phyloP scores from a whole-genome alignment of 2,113 vertebrate species.

The Nycticorax nycticorax region DNA sequence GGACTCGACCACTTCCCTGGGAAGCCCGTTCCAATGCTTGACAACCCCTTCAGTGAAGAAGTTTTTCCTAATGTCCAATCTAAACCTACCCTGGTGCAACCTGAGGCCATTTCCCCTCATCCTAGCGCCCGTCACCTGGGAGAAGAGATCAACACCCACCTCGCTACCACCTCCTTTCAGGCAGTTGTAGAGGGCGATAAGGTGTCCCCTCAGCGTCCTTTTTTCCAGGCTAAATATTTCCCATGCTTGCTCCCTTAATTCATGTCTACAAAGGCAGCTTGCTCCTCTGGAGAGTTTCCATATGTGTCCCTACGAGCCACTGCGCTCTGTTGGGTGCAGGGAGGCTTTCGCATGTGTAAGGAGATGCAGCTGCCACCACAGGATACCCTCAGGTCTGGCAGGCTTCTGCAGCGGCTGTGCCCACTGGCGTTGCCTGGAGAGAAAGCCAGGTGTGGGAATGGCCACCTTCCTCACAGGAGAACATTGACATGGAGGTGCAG shows the following conservation, averaged over 20 bases:
- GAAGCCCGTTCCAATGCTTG: no score
- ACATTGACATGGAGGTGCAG: background rate
- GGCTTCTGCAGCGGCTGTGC: background rate
- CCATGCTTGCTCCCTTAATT: background rate
- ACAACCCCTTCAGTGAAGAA: no score
- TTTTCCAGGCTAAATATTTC: background rate
- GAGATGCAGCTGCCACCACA: background rate
- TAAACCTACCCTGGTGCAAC: no score
- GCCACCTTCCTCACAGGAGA: background rate
- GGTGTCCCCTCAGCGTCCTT: no score
- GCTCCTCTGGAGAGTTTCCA: background rate
- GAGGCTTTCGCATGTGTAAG: background rate
- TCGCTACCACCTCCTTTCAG: no score
- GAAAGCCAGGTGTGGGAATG: background rate
- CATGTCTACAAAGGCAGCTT: background rate
- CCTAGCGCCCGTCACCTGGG: no score
- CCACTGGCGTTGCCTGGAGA: background rate
- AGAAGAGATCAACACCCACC: no score
- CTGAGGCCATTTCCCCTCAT: no score
- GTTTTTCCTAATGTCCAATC: no score
- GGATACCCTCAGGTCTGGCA: background rate
- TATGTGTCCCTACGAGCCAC: accelerated
- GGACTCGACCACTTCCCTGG: no score
- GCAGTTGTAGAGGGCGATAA: no score
- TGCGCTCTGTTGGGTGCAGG: background rate